A percentile compares a stretch with the other conserved stretches of the same genome.
phyloP scores from a whole-genome alignment of 2,797 vertebrate species.

The Micrastur ruficollis region DNA sequence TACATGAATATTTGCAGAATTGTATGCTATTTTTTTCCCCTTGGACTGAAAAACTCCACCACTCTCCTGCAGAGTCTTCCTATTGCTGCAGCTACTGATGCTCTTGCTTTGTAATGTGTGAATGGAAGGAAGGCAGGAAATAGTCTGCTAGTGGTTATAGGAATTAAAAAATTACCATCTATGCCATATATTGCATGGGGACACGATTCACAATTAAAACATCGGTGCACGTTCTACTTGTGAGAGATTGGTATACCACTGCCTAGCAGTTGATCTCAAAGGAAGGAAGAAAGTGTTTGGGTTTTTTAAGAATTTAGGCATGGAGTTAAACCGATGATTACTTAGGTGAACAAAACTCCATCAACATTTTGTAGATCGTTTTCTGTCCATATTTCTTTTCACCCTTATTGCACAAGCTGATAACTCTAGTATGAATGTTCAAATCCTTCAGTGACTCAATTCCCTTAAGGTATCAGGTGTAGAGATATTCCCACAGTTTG shows the following conservation, averaged over 20 bases:
- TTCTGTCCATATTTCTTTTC: neutral
- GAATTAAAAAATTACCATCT: neutral
- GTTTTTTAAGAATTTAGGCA: neutral
- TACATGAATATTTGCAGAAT: neutral
- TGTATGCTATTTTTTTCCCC: neutral
- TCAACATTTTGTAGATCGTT: neutral
- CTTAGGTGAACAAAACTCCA: neutral
- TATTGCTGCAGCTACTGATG: neutral
- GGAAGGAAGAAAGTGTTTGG: neutral
- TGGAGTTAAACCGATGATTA: neutral
- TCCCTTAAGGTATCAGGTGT: neutral
- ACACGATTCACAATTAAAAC: neutral
- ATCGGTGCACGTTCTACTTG: neutral
- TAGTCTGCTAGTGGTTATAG: neutral
- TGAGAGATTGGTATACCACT: neutral
- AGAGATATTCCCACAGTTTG: neutral
- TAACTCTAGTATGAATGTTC: neutral
- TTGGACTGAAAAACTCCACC: neutral
- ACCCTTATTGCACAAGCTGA: neutral
- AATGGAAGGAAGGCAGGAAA: neutral
- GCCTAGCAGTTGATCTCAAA: neutral
- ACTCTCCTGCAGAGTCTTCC: neutral
- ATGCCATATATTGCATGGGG: accelerated
- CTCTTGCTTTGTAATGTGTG: neutral
- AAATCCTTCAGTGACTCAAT: neutral